phyloP scores from a whole-genome alignment of 2,888 invertebrate genomes.

The Schrankia costaestrigalis region DNA sequence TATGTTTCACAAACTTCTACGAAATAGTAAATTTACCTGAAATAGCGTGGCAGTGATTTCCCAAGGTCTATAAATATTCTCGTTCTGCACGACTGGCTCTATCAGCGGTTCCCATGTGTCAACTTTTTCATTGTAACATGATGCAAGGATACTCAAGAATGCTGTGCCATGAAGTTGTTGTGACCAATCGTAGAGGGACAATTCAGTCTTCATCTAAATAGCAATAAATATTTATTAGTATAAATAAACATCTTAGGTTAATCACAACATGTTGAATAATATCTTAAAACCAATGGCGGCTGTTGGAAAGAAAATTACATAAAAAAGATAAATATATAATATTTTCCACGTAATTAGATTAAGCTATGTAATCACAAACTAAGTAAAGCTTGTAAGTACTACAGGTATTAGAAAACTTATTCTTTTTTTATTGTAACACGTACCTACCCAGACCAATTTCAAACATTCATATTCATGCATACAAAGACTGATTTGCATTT shows the following conservation, averaged over 20 bases:
- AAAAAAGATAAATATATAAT: no score
- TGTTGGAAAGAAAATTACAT: no score
- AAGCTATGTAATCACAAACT: no score
- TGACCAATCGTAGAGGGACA: conserved; percentile 85
- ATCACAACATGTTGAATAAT: no score
- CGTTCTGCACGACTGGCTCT: conserved; percentile 85
- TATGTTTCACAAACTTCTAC: neutral
- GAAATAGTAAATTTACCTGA: conserved; percentile 53
- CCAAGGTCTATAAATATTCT: conserved; percentile 86
- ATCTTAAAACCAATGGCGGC: no score
- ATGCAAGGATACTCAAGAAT: conserved; percentile 65
- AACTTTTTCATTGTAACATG: conserved; percentile 84
- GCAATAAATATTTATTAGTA: neutral
- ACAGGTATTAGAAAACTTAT: no score
- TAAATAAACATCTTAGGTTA: neutral
- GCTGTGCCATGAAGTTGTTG: conserved; percentile 74
- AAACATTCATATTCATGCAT: no score
- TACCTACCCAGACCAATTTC: no score
- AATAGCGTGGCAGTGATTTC: conserved; percentile 84
- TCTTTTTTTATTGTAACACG: no score
- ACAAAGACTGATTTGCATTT: no score
- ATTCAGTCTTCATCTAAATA: conserved; percentile 77
- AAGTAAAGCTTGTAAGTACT: no score
- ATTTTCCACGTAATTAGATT: no score
- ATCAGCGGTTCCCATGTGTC: conserved; percentile 92